A percentile compares a stretch with the other conserved stretches of the same genome.
phyloP scores from a whole-genome alignment of 2,113 vertebrate species.

The Phyllopteryx taeniolatus region DNA sequence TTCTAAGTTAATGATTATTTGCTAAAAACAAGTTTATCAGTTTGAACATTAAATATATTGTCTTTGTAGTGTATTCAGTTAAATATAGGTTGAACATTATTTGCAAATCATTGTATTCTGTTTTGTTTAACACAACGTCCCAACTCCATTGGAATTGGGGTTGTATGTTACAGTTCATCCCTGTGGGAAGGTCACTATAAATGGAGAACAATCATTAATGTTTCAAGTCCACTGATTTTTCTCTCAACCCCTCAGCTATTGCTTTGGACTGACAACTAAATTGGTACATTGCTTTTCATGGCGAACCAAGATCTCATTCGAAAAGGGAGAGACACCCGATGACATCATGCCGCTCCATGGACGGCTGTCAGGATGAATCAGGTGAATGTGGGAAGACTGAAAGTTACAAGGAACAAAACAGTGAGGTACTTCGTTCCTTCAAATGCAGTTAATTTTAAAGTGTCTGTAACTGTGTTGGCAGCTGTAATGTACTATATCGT shows the following conservation, averaged over 20 bases:
- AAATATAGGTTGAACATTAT: too few species aligned
- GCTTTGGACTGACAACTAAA: slow-evolving; percentile 40
- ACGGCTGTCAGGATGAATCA: slow-evolving; percentile 67
- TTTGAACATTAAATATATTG: too few species aligned
- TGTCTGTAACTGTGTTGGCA: slow-evolving; percentile 42
- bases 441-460: slow-evolving; percentile 47
- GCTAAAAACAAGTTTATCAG: too few species aligned
- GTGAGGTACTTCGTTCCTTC: slow-evolving; percentile 43
- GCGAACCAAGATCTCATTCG: slow-evolving; percentile 36
- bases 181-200: slow-evolving; percentile 27
- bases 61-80: too few species aligned
- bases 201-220: slow-evolving; percentile 37
- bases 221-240: slow-evolving; percentile 25
- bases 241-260: slow-evolving; percentile 22
- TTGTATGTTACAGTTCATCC: slow-evolving; percentile 39
- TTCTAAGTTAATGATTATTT: too few species aligned
- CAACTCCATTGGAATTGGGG: too few species aligned
- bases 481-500: slow-evolving; percentile 24
- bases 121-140: too few species aligned
- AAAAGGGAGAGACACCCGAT: slow-evolving; percentile 33
- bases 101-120: too few species aligned
- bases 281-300: slow-evolving; percentile 34
- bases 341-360: slow-evolving; percentile 57
- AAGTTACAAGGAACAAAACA: slow-evolving; percentile 49
- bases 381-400: slow-evolving; percentile 57